These are phyloP conservation scores for Hemistola chrysoprasaria DNA, from an alignment of 2,888 invertebrate genomes.

Conservation along the genomic window DNA sequence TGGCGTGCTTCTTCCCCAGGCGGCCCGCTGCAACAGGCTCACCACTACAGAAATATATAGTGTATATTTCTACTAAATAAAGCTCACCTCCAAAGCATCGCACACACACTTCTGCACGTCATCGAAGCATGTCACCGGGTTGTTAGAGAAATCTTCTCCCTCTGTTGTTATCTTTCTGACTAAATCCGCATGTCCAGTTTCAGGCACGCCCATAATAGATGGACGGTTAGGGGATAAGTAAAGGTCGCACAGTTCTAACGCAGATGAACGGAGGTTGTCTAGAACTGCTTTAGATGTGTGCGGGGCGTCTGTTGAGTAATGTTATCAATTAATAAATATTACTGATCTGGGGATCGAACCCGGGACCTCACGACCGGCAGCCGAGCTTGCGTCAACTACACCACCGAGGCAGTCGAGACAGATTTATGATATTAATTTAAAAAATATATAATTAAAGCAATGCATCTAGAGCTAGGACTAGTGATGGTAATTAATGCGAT, in stretches of 20 bases:
- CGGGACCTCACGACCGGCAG: too few species aligned
- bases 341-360: too few species aligned
- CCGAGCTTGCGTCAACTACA: too few species aligned
- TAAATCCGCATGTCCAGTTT: conserved; percentile 61
- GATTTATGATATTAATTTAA: too few species aligned
- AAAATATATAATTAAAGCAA: too few species aligned
- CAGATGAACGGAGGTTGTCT: conserved; percentile 68
- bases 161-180: conserved; percentile 72
- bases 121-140: conserved; percentile 90
- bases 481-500: too few species aligned
- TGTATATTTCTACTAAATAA: background rate
- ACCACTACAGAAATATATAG: too few species aligned
- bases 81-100: conserved; percentile 79
- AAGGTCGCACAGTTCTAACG: conserved; percentile 66
- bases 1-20: too few species aligned
- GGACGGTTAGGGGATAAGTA: conserved; percentile 63
- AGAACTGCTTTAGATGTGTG: conserved; percentile 66
- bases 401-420: too few species aligned
- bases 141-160: conserved; percentile 66
- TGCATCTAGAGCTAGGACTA: too few species aligned
- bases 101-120: conserved; percentile 88
- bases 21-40: too few species aligned
- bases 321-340: too few species aligned
- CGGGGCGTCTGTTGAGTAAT: conserved; percentile 57
- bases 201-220: conserved; percentile 57